Evolutionary conservation across 2,797 vertebrate genomes (phyloP), one percentile per base, ranked within the genome.

Genomic region (Lithobates sylvaticus): DNA sequence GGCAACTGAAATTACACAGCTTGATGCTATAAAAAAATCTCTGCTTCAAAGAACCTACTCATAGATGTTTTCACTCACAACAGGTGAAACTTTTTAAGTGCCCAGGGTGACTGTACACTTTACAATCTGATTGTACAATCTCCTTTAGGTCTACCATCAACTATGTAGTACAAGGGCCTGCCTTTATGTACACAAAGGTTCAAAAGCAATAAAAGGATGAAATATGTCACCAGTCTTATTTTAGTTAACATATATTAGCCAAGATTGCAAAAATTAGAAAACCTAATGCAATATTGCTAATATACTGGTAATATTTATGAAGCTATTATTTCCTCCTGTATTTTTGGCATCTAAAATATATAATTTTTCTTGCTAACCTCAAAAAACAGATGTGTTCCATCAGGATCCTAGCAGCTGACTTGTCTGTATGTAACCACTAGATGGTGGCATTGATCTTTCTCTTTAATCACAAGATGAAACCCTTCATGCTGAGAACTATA

Each of bases 371-470:
- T n/a, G 21, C 21, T 61, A 23, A 23, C 16, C 5, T 58, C 15
- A 50, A 58, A 58, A 21, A 23, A 61, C 0, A 18, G 1, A 23
- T 61, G 0, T 23, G 54, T 21, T 8, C 21, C 21, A 61, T 23
- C 21, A 61, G 54, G 54, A 7, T 61, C 21, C 54, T 61, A 61
- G 5, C 50, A 23, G 18, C 54, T 61, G 54, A 2, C 21, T 61
- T 61, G 54, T 61, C 54, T 61, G 21, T 8, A 61, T 23, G 21
- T 42, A 36, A 36, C 69, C 69, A 71, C 69, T 39, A 71, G 69
- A 42, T 71, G 69, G 69, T n/a, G 34, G 32, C 21, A 71, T 71
- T 71, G 69, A 36, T 71, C 69, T 70, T 16, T 36, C 39, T 69
- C 32, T 70, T 21, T 18, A 70, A 70, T 5, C 68, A 34, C 29